These are phyloP conservation scores for Tillus elongatus DNA, from an alignment of 2,888 invertebrate genomes.

Conservation along the genomic window DNA sequence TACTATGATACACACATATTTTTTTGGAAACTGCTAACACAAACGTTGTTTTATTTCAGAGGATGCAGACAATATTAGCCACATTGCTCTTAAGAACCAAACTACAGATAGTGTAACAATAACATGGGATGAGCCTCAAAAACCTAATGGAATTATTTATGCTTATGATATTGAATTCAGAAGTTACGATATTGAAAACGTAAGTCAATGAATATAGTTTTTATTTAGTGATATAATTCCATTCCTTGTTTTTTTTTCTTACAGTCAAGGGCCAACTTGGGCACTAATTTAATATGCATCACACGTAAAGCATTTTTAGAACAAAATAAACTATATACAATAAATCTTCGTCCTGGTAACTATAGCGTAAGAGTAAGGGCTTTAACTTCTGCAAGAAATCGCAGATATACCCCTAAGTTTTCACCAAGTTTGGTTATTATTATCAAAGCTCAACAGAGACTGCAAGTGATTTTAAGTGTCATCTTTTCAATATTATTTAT, in stretches of 20 bases:
- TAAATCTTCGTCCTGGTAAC: constrained; percentile 64
- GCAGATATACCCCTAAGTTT: constrained; percentile 52
- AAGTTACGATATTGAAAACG: constrained; percentile 57
- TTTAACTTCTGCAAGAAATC: constrained; percentile 67
- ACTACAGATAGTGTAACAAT: constrained; percentile 54
- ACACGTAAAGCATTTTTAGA: constrained; percentile 52
- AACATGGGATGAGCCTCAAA: constrained; percentile 69
- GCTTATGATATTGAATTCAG: constrained; percentile 74
- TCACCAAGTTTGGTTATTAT: constrained; percentile 49
- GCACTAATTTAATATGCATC: too few relatives aligned
- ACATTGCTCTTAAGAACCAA: constrained; percentile 45
- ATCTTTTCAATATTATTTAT: neutral
- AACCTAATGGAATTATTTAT: constrained; percentile 83
- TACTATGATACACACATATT: neutral
- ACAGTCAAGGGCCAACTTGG: too few relatives aligned
- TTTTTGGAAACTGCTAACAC: neutral
- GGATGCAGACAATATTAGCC: constrained; percentile 49
- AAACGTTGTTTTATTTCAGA: neutral
- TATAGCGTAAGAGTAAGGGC: constrained; percentile 72
- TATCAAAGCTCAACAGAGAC: constrained; percentile 47
- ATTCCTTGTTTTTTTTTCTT: constrained; percentile 26
- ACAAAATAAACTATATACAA: constrained; percentile 43
- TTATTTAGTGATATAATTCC: neutral
- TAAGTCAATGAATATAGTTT: too few relatives aligned
- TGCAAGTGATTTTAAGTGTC: neutral